A percentile compares a stretch with the other conserved stretches of the same genome.
These are phyloP conservation scores for Drosophila lacicola DNA, from an alignment of 2,888 invertebrate species.

Conservation along the genomic window DNA sequence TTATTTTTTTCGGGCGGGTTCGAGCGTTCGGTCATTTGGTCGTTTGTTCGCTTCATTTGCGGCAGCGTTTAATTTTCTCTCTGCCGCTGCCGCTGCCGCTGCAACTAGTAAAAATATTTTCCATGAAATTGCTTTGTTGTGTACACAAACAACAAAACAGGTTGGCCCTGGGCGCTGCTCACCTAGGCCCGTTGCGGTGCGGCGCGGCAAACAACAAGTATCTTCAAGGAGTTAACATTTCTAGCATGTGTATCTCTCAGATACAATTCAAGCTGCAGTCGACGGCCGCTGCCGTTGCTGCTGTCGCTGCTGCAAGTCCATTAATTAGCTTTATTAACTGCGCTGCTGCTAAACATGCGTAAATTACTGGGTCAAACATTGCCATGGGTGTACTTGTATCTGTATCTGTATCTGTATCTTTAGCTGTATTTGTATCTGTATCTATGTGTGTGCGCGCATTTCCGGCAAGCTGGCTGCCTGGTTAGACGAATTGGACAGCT, in stretches of 20 bases:
- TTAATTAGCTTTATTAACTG: conserved; percentile 79
- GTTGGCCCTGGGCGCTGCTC: conserved; percentile 60
- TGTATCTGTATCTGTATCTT: conserved; percentile 17
- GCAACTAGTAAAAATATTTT: conserved; percentile 75
- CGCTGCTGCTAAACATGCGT: conserved; percentile 75
- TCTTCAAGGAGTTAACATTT: conserved; percentile 9
- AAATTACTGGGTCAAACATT: conserved; percentile 78
- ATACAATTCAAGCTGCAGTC: conserved; percentile 34
- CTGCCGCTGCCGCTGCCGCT: conserved; percentile 30
- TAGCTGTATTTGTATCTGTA: conserved; percentile 15
- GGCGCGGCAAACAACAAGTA: conserved; percentile 19
- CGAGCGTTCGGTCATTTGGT: conserved; percentile 41
- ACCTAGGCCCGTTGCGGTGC: conserved; percentile 28
- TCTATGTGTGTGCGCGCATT: conserved; percentile 46
- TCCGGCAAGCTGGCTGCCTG: conserved; percentile 46
- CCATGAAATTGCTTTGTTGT: conserved; percentile 78
- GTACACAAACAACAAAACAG: conserved; percentile 70
- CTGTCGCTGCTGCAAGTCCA: conserved; percentile 60
- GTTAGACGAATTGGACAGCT: conserved; percentile 21
- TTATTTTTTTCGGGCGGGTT: conserved; percentile 36
- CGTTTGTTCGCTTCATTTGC: conserved; percentile 58
- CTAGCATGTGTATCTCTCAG: conserved; percentile 30
- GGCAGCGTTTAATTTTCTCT: conserved; percentile 68
- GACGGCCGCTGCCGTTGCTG: conserved; percentile 18
- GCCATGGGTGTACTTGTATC: conserved; percentile 35